These are phyloP conservation scores for Poecilia wingei DNA, from an alignment of 2,797 vertebrate species.

Conservation along the genomic window DNA sequence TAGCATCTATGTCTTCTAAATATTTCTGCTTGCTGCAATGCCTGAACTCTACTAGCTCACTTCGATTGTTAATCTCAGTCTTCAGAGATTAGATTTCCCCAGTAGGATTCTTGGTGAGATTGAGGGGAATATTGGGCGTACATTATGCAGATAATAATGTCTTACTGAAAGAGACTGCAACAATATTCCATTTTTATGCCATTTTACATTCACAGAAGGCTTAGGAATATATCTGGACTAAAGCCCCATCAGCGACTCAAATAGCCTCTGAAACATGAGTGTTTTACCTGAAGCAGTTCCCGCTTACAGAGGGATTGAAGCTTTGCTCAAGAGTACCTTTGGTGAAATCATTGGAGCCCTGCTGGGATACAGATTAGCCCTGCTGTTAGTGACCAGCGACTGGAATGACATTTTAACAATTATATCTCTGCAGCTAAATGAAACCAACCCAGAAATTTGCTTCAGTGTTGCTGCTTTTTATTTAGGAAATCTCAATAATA, in stretches of 20 bases:
- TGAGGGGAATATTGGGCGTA: not conserved
- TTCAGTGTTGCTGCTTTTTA: slow-evolving; percentile 5
- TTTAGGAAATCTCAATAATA: not conserved
- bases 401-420: slow-evolving; percentile 3
- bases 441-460: not conserved
- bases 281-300: not conserved
- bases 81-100: not conserved
- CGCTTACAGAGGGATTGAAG: not conserved
- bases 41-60: not conserved
- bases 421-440: not conserved
- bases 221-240: not conserved
- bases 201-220: not conserved
- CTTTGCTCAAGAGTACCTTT: not conserved
- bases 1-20: not conserved
- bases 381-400: not conserved
- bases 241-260: not conserved
- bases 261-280: not conserved
- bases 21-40: not conserved
- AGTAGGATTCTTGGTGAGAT: not conserved
- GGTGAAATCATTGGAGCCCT: slow-evolving; percentile 1
- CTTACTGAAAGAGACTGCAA: not conserved
- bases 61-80: not conserved
- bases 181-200: not conserved
- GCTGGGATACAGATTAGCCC: slow-evolving; percentile 21
- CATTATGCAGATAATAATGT: not conserved